Percentiles rank a stretch among this genome's conserved stretches.
Evolutionary conservation across 2,888 invertebrate species (phyloP).

Genomic region (Agrenia bidenticulata): DNA sequence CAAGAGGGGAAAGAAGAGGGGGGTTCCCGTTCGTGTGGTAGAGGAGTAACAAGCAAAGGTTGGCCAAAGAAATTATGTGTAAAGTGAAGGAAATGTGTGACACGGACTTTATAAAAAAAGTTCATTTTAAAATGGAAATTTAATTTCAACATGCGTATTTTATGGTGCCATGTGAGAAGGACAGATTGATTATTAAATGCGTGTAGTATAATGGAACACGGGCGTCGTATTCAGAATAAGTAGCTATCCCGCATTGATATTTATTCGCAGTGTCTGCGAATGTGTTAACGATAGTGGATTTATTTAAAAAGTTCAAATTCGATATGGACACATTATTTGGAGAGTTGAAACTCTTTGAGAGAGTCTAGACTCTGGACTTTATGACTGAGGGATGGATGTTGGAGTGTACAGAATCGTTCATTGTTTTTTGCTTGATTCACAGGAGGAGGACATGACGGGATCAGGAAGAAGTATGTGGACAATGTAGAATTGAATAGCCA

Average conservation of each 20-base stretch:
- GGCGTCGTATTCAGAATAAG: too few relatives aligned
- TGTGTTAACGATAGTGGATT: too few relatives aligned
- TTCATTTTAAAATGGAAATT: conserved; percentile 49
- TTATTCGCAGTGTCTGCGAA: too few relatives aligned
- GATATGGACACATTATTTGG: too few relatives aligned
- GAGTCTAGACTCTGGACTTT: too few relatives aligned
- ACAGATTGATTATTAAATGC: conserved; percentile 29
- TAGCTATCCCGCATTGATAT: too few relatives aligned
- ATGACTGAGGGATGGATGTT: too few relatives aligned
- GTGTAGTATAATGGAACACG: not conserved
- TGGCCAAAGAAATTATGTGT: conserved; percentile 16
- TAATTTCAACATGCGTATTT: conserved; percentile 29
- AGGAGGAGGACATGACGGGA: not conserved
- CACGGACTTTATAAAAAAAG: conserved; percentile 23
- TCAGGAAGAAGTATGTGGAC: not conserved
- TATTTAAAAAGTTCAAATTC: too few relatives aligned
- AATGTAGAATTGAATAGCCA: too few relatives aligned
- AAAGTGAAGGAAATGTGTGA: not conserved
- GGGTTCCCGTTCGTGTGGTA: conserved; percentile 32
- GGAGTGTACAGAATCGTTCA: too few relatives aligned
- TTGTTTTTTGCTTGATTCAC: not conserved
- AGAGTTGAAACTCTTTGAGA: too few relatives aligned
- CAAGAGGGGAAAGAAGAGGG: conserved; percentile 17
- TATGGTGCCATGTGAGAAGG: conserved; percentile 30
- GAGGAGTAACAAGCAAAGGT: conserved; percentile 14